phyloP scores from a whole-genome alignment of 1,140 invertebrate genomes.

The Cryptotermes secundus region DNA sequence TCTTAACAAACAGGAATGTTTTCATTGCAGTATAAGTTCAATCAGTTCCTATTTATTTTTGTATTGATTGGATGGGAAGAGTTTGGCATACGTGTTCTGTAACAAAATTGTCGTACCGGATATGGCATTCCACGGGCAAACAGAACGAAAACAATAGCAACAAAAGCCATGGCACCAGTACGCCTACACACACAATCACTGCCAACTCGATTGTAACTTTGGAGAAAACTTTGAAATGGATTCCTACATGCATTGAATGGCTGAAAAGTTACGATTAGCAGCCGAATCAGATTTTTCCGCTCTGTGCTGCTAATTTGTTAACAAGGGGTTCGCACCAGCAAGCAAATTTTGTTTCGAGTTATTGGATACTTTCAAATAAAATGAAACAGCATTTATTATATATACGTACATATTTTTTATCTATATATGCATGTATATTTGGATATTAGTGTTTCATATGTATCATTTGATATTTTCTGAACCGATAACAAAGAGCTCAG shows the following conservation, averaged over 20 bases:
- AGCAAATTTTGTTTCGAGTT: no score
- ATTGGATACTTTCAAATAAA: no score
- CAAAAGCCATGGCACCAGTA: background rate
- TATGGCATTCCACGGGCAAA: background rate
- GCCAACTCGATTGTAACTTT: background rate
- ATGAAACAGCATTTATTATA: no score
- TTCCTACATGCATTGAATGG: background rate
- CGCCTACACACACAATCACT: conserved; percentile 4
- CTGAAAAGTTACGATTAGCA: background rate
- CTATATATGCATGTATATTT: no score
- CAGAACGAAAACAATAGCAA: background rate
- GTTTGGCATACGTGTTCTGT: background rate
- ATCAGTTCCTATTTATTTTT: background rate
- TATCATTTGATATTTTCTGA: no score
- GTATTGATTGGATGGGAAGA: background rate
- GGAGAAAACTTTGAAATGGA: background rate
- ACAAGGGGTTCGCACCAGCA: no score
- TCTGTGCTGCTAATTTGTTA: no score
- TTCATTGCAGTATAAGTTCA: background rate
- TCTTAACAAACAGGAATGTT: background rate
- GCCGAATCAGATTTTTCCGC: background rate
- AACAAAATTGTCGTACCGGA: background rate
- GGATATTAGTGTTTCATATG: no score
- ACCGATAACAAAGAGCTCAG: no score
- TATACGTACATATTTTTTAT: no score